Conservation (phyloP, 2,888 invertebrate species). For the Pecten maximus region DNA sequence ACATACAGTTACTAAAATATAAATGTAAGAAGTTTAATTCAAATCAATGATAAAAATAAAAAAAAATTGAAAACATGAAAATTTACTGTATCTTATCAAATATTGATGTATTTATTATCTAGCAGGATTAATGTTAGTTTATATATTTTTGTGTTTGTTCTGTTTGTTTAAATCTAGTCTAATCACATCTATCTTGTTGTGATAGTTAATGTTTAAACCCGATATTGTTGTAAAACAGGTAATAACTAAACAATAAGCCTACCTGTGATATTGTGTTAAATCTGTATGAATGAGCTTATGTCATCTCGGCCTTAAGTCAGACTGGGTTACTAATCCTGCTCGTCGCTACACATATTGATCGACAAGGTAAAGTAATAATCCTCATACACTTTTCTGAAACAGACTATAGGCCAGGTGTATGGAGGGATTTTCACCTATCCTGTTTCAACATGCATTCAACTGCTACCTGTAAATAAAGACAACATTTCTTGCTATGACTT, state of each 20-base stretch:
- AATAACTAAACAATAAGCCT: background rate
- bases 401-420: conserved; percentile 24
- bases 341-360: background rate
- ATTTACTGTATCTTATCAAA: too few species aligned
- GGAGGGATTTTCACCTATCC: conserved; percentile 43
- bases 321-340: background rate
- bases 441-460: conserved; percentile 37
- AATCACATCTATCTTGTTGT: too few species aligned
- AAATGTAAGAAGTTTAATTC: too few species aligned
- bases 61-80: too few species aligned
- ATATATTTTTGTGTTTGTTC: background rate
- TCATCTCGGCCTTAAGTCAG: background rate
- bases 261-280: conserved; percentile 4
- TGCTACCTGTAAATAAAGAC: conserved; percentile 29
- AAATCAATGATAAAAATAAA: too few species aligned
- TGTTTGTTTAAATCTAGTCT: background rate
- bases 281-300: background rate
- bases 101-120: too few species aligned
- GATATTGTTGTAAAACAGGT: background rate
- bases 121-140: background rate
- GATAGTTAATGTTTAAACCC: background rate
- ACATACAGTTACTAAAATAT: too few species aligned
- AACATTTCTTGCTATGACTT: background rate
- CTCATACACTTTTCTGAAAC: conserved; percentile 2
- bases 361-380: conserved; percentile 26